phyloP scores from a whole-genome alignment of 2,113 vertebrate genomes.

The Halcyon malimbica region DNA sequence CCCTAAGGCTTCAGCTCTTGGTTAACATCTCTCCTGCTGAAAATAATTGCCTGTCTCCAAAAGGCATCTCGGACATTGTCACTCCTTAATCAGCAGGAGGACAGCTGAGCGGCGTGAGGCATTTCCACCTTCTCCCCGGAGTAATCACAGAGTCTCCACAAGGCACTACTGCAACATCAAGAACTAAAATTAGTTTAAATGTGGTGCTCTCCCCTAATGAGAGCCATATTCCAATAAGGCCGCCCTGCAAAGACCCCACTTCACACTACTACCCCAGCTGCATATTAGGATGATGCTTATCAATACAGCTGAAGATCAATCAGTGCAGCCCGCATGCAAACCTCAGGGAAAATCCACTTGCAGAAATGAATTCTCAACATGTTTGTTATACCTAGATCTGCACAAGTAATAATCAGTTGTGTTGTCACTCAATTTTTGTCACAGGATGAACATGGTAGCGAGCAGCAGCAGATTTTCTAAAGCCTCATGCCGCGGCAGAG shows the following conservation, averaged over 20 bases:
- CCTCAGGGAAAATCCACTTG: background rate
- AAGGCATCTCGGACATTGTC: background rate
- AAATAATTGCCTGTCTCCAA: constrained; percentile 51
- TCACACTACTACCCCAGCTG: background rate
- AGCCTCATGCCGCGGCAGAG: background rate
- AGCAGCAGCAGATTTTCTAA: background rate
- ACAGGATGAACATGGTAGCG: background rate
- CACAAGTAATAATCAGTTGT: background rate
- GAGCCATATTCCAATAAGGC: background rate
- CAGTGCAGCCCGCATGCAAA: background rate
- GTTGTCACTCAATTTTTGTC: background rate
- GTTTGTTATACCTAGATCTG: background rate
- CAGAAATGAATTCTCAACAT: background rate
- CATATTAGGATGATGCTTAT: background rate
- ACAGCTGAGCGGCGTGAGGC: constrained; percentile 15
- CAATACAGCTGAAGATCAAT: background rate
- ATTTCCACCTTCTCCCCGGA: constrained; percentile 36
- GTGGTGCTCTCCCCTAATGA: background rate
- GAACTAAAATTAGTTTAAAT: background rate
- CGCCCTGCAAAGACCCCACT: background rate
- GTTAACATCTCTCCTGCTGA: background rate
- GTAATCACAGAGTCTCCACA: background rate
- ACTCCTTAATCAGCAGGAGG: constrained; percentile 26
- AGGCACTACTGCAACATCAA: background rate
- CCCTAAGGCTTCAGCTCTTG: background rate